Conservation (phyloP, 2,797 vertebrate species). For the Hozukius guyotensis region DNA sequence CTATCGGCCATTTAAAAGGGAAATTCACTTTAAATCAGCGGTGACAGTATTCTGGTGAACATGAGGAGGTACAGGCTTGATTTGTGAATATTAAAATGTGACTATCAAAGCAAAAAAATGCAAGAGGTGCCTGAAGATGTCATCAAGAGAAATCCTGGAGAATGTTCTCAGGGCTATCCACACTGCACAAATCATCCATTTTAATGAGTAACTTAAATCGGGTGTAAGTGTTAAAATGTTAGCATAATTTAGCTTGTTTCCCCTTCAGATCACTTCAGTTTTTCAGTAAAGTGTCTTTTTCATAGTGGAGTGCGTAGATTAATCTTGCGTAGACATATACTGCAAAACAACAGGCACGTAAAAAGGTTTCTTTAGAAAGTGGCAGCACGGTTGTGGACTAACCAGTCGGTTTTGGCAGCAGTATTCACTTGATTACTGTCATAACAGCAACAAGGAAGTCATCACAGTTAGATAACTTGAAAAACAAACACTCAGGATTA, state of each 20-base stretch:
- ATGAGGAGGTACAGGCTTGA: conserved; percentile 39
- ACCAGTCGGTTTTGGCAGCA: background rate
- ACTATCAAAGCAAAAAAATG: conserved; percentile 39
- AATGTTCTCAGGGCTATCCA: conserved; percentile 14
- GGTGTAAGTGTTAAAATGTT: background rate
- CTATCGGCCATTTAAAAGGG: conserved; percentile 51
- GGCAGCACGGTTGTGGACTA: background rate
- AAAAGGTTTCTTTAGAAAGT: background rate
- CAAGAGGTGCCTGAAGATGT: conserved; percentile 37
- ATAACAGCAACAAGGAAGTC: background rate
- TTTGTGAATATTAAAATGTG: conserved; percentile 61
- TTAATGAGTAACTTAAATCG: conserved; percentile 38
- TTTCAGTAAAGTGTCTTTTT: background rate
- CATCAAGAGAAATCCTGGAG: conserved; percentile 37
- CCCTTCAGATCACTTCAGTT: conserved; percentile 6
- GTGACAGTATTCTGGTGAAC: conserved; percentile 37
- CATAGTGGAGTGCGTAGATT: background rate
- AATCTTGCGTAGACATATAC: background rate
- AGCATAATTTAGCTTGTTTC: conserved; percentile 4
- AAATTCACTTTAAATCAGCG: conserved; percentile 62
- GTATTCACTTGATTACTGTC: background rate
- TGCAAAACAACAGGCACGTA: background rate
- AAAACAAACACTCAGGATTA: background rate
- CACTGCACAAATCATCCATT: conserved; percentile 36
- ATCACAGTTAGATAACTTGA: background rate